phyloP scores from a whole-genome alignment of 2,797 vertebrate genomes.

The Darevskia mixta region DNA sequence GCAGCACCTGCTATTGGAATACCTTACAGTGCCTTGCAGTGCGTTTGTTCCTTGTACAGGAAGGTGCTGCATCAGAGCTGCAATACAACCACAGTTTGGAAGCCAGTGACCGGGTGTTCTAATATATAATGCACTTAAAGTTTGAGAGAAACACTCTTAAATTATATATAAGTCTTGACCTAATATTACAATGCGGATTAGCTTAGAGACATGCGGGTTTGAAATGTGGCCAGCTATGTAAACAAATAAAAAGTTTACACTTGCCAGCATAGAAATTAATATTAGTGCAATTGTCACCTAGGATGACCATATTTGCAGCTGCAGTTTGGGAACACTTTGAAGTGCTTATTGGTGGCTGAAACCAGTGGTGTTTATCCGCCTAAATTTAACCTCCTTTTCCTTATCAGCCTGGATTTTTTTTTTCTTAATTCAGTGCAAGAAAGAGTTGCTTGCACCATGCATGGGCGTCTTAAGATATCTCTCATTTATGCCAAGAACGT shows the following conservation, averaged over 20 bases:
- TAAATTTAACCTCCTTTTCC: neutral
- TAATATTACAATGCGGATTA: neutral
- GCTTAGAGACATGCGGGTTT: neutral
- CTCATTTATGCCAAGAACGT: neutral
- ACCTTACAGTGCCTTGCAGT: neutral
- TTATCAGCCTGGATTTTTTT: neutral
- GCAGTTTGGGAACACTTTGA: neutral
- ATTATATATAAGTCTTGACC: neutral
- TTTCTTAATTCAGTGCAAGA: neutral
- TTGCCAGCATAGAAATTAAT: neutral
- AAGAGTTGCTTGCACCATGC: neutral
- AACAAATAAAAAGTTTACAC: neutral
- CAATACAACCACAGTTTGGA: neutral
- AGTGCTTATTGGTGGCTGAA: neutral
- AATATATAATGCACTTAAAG: neutral
- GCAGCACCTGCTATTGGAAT: neutral
- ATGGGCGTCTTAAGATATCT: neutral
- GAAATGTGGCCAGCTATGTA: neutral
- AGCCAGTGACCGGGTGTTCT: neutral
- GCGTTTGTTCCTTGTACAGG: neutral
- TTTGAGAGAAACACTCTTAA: neutral
- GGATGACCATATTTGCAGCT: neutral
- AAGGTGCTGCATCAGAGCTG: neutral
- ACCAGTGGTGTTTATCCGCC: neutral
- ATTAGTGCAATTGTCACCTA: neutral